Evolutionary conservation across 2,888 invertebrate species (phyloP).

Genomic region (Tricholauxania praeusta): DNA sequence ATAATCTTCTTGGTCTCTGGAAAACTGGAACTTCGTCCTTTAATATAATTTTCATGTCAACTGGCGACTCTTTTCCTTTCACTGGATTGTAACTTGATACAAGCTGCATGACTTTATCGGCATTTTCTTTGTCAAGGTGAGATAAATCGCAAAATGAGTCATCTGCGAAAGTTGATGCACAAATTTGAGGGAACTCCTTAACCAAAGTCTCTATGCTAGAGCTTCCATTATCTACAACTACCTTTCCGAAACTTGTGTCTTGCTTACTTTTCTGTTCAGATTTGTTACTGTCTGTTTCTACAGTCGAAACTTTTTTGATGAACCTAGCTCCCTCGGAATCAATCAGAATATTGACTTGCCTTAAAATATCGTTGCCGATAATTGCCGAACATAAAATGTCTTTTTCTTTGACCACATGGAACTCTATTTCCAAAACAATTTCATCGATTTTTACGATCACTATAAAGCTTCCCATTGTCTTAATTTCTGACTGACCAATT

Average conservation of each 20-base stretch:
- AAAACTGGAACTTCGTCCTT: not conserved
- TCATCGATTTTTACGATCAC: conserved; percentile 33
- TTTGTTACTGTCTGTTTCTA: not conserved
- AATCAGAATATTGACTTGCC: conserved; percentile 37
- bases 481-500: conserved; percentile 38
- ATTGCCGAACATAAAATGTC: conserved; percentile 41
- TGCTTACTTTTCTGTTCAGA: not conserved
- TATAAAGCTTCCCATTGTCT: conserved; percentile 36
- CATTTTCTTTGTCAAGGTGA: not conserved
- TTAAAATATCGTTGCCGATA: conserved; percentile 41
- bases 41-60: conserved; percentile 14
- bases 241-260: too few species aligned
- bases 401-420: conserved; percentile 35
- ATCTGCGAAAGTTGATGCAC: not conserved
- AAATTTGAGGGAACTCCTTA: not conserved
- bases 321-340: conserved; percentile 34
- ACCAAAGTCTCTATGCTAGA: not conserved
- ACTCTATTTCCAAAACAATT: conserved; percentile 27
- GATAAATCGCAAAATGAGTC: not conserved
- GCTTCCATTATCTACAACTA: too few species aligned
- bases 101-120: too few species aligned
- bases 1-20: not conserved
- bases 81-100: not conserved
- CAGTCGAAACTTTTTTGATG: conserved; percentile 6
- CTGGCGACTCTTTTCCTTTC: conserved; percentile 3